phyloP scores from a whole-genome alignment of 2,888 invertebrate species.

The Branchipolynoe longqiensis region DNA sequence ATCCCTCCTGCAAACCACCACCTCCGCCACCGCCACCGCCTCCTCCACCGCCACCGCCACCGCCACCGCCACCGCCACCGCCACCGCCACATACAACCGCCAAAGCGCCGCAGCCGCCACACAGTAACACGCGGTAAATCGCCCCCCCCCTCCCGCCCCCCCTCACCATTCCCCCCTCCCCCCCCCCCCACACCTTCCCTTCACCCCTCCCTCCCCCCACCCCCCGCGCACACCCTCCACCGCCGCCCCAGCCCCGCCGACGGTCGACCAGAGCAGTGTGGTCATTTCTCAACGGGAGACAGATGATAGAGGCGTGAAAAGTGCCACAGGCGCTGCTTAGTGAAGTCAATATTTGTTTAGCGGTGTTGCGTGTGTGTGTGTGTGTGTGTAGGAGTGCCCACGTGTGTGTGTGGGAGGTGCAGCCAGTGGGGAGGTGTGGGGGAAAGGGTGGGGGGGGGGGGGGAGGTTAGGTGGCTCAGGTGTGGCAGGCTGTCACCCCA shows the following conservation, averaged over 20 bases:
- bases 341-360: conserved; percentile 54
- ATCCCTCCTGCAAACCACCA: not conserved
- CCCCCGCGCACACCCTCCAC: not conserved
- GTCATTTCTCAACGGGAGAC: conserved; percentile 26
- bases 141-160: not conserved
- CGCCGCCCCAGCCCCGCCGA: no score
- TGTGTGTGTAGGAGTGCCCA: not conserved
- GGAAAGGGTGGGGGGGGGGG: not conserved
- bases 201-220: not conserved
- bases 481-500: conserved; percentile 46
- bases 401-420: conserved; percentile 1
- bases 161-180: not conserved
- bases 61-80: not conserved
- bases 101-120: not conserved
- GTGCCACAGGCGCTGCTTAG: conserved; percentile 37
- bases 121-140: no score
- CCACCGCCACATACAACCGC: not conserved
- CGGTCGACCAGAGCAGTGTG: not conserved
- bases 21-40: not conserved
- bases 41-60: not conserved
- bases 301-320: conserved; percentile 38
- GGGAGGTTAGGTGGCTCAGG: not conserved
- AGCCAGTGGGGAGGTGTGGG: not conserved
- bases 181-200: not conserved
- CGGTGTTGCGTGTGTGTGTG: conserved; percentile 1